phyloP scores from a whole-genome alignment of 2,888 invertebrate genomes.

The Aphodius granarius region DNA sequence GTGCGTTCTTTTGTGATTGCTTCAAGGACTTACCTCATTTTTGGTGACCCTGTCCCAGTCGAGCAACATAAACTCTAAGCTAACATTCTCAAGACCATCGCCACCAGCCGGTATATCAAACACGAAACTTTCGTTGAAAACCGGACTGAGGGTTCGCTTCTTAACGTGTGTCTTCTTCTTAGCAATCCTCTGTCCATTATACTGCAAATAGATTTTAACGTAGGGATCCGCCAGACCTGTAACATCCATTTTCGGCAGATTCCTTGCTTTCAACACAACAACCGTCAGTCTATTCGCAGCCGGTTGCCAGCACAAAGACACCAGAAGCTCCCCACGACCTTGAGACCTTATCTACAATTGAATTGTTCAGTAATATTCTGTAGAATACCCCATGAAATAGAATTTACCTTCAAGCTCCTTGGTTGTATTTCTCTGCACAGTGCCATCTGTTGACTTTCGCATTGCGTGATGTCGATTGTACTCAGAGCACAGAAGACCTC shows the following conservation, averaged over 20 bases:
- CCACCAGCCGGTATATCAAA: constrained; percentile 85
- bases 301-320: constrained; percentile 98
- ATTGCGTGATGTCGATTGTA: constrained; percentile 67
- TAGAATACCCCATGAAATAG: neutral
- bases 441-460: constrained; percentile 77
- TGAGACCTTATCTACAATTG: constrained; percentile 79
- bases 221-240: constrained; percentile 96
- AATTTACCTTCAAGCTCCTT: constrained; percentile 81
- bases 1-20: too few relatives aligned
- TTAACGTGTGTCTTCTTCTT: constrained; percentile 99
- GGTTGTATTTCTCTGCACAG: constrained; percentile 90
- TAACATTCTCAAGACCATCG: constrained; percentile 79
- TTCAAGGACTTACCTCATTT: constrained; percentile 91
- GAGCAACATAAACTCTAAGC: constrained; percentile 84
- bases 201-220: constrained; percentile 96
- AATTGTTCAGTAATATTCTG: too few relatives aligned
- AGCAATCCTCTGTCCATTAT: constrained; percentile 96
- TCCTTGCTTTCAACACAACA: constrained; percentile 94
- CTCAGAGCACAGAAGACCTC: constrained; percentile 89
- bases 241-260: constrained; percentile 97
- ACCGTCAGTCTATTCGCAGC: constrained; percentile 94
- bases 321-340: constrained; percentile 91
- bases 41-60: constrained; percentile 99
- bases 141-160: constrained; percentile 95
- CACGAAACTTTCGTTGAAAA: constrained; percentile 98